These are phyloP conservation scores for Baryphthengus martii DNA, from an alignment of 2,113 vertebrate genomes.

Conservation along the genomic window DNA sequence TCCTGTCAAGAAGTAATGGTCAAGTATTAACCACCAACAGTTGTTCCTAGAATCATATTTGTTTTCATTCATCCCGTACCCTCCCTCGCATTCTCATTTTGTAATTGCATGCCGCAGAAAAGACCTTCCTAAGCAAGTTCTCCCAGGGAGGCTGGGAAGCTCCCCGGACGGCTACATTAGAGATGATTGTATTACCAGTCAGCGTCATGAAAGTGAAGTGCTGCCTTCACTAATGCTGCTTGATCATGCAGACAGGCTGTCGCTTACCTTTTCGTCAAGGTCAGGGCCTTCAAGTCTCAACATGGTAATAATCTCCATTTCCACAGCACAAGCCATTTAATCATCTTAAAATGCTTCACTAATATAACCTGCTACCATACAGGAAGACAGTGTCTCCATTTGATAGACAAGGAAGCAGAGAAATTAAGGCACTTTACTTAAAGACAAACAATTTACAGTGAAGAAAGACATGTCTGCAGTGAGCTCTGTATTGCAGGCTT, in stretches of 20 bases:
- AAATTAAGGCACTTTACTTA: neutral
- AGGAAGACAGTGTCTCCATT: neutral
- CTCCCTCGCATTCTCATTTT: slow-evolving; percentile 51
- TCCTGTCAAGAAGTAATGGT: slow-evolving; percentile 68
- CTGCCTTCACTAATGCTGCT: slow-evolving; percentile 23
- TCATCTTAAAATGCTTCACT: neutral
- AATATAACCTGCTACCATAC: neutral
- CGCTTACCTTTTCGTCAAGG: neutral
- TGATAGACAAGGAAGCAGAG: neutral
- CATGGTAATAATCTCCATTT: slow-evolving; percentile 11
- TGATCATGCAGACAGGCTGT: neutral
- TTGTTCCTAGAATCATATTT: slow-evolving; percentile 56
- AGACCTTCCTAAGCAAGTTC: slow-evolving; percentile 34
- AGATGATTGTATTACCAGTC: slow-evolving; percentile 22
- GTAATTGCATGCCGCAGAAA: slow-evolving; percentile 45
- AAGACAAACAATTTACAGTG: neutral
- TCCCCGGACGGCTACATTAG: slow-evolving; percentile 41
- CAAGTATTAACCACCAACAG: slow-evolving; percentile 67
- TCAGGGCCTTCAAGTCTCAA: slow-evolving; percentile 3
- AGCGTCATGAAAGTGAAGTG: slow-evolving; percentile 17
- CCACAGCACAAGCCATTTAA: neutral
- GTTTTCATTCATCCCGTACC: slow-evolving; percentile 31
- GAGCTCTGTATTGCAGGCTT: neutral
- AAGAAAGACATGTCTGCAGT: neutral
- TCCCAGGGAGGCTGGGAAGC: slow-evolving; percentile 9